phyloP scores from a whole-genome alignment of 2,888 invertebrate genomes.

The Hirtodrosophila histrioides region DNA sequence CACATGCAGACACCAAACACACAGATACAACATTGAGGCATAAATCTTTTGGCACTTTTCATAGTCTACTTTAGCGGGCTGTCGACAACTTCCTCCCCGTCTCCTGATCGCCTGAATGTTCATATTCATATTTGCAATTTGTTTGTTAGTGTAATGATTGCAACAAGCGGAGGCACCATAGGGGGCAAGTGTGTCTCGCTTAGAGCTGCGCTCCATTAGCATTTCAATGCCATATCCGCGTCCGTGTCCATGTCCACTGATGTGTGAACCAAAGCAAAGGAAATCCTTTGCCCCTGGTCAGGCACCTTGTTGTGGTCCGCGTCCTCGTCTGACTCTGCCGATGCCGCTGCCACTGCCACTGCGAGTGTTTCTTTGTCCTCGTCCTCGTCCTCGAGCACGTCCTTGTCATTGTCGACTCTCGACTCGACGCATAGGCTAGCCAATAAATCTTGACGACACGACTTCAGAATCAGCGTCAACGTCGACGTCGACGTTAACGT shows the following conservation, averaged over 20 bases:
- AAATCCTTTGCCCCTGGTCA: conserved; percentile 26
- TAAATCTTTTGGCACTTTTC: conserved; percentile 73
- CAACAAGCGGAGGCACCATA: neutral
- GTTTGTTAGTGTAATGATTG: conserved; percentile 69
- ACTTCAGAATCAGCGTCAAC: conserved; percentile 25
- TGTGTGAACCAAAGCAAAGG: conserved; percentile 26
- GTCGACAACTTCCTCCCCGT: conserved; percentile 10
- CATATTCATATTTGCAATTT: conserved; percentile 64
- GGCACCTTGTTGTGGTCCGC: conserved; percentile 35
- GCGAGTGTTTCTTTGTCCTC: conserved; percentile 5
- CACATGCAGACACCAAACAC: too few relatives aligned
- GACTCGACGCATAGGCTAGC: conserved; percentile 51
- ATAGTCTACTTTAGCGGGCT: conserved; percentile 56
- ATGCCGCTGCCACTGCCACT: neutral
- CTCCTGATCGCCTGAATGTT: conserved; percentile 6
- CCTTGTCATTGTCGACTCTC: conserved; percentile 18
- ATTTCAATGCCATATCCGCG: conserved; percentile 36
- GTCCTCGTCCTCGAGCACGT: conserved; percentile 21
- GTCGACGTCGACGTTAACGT: conserved; percentile 3
- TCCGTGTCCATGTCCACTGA: conserved; percentile 24
- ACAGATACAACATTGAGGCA: conserved; percentile 43
- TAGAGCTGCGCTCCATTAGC: conserved; percentile 7
- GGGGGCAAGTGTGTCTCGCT: conserved; percentile 5
- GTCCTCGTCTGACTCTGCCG: conserved; percentile 11
- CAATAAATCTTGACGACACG: conserved; percentile 75